Conservation (phyloP, 2,113 vertebrate genomes). For the Grammomys surdaster region DNA sequence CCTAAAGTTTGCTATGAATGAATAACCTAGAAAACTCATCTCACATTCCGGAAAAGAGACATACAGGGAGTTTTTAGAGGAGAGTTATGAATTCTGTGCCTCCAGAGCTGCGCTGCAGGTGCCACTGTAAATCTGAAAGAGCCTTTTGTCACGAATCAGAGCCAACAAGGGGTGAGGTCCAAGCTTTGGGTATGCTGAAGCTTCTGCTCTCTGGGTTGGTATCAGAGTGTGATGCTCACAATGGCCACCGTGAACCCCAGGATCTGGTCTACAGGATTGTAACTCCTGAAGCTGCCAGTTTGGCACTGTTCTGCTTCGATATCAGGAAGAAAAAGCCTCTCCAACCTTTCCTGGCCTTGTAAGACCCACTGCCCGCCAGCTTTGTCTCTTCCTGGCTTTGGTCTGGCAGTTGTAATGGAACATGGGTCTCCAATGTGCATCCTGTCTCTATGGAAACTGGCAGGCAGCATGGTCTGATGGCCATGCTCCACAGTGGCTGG, state of each 20-base stretch:
- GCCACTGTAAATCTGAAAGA: slow-evolving; percentile 76
- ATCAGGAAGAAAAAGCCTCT: slow-evolving; percentile 74
- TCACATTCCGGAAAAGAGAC: slow-evolving; percentile 35
- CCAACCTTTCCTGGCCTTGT: slow-evolving; percentile 82
- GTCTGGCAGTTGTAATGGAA: slow-evolving; percentile 73
- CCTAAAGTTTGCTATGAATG: not conserved
- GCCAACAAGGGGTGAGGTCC: slow-evolving; percentile 64
- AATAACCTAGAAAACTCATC: not conserved
- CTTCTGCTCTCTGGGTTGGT: slow-evolving; percentile 19
- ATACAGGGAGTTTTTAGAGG: slow-evolving; percentile 41
- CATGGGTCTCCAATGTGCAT: slow-evolving; percentile 70
- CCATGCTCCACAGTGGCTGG: slow-evolving; percentile 63
- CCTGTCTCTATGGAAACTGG: slow-evolving; percentile 83
- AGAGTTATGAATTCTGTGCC: slow-evolving; percentile 57
- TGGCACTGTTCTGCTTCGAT: slow-evolving; percentile 63
- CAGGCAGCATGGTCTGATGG: slow-evolving; percentile 47
- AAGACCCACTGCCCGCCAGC: slow-evolving; percentile 77
- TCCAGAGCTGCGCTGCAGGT: slow-evolving; percentile 70
- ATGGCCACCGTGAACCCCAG: slow-evolving; percentile 21
- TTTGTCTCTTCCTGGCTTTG: slow-evolving; percentile 75
- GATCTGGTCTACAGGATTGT: slow-evolving; percentile 69
- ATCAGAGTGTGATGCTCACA: slow-evolving; percentile 58
- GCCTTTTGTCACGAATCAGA: slow-evolving; percentile 72
- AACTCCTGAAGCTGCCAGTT: slow-evolving; percentile 48
- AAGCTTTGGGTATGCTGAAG: slow-evolving; percentile 43